Conservation (phyloP, 1,140 invertebrate genomes). For the Megalonaias nervosa region DNA sequence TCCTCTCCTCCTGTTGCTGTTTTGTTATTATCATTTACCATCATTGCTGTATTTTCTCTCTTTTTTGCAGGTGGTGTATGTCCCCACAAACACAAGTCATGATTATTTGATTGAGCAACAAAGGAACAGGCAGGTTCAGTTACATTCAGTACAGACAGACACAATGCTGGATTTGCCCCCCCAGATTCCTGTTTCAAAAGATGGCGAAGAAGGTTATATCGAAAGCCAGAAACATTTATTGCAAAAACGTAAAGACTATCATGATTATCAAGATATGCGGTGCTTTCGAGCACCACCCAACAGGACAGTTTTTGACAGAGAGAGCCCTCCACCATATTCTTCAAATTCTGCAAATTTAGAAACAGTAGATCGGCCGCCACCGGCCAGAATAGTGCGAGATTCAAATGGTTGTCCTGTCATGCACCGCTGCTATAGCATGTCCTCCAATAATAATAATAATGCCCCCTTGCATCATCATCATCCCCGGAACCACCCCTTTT, state of each 20-base stretch:
- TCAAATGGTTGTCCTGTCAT: slow-evolving; percentile 32
- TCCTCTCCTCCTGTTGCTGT: no score
- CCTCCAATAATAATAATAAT: slow-evolving; percentile 12
- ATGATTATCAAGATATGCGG: slow-evolving; percentile 75
- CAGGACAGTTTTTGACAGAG: slow-evolving; percentile 79
- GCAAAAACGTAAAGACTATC: slow-evolving; percentile 78
- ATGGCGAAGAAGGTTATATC: slow-evolving; percentile 80
- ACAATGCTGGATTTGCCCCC: slow-evolving; percentile 79
- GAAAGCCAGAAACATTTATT: slow-evolving; percentile 77
- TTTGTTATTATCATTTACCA: no score
- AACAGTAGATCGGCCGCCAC: slow-evolving; percentile 36
- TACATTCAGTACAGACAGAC: slow-evolving; percentile 77
- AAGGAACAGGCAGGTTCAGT: slow-evolving; percentile 75
- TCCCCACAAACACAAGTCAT: slow-evolving; percentile 35
- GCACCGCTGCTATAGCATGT: slow-evolving; percentile 40
- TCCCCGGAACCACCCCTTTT: slow-evolving; percentile 4
- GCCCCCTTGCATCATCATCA: slow-evolving; percentile 15
- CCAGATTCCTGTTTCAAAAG: slow-evolving; percentile 77
- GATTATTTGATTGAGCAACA: slow-evolving; percentile 49
- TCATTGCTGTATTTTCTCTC: neutral
- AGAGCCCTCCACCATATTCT: slow-evolving; percentile 79
- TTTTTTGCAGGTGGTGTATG: slow-evolving; percentile 43
- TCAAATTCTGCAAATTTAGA: slow-evolving; percentile 67
- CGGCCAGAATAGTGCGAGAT: slow-evolving; percentile 26
- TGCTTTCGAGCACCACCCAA: slow-evolving; percentile 82